phyloP scores from a whole-genome alignment of 2,888 invertebrate species.

The Cordilura impudica region DNA sequence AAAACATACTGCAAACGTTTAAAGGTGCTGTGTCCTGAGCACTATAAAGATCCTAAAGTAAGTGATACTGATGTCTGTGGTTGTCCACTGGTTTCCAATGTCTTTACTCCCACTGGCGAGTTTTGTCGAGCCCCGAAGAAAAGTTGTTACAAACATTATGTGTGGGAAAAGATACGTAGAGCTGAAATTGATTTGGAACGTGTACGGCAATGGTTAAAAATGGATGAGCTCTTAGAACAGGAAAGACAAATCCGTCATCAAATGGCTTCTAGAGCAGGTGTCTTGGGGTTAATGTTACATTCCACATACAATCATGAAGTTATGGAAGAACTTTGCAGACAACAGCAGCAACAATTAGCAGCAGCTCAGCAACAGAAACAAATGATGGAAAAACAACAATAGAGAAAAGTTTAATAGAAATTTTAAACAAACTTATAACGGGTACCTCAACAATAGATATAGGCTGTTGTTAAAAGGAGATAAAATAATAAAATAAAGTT shows the following conservation, averaged over 20 bases:
- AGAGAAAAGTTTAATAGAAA: not conserved
- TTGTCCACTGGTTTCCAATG: constrained; percentile 90
- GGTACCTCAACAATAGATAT: no score
- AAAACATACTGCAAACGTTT: constrained; percentile 97
- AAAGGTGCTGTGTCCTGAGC: constrained; percentile 97
- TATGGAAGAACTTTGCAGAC: constrained; percentile 84
- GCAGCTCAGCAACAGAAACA: constrained; percentile 65
- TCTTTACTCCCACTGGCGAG: constrained; percentile 90
- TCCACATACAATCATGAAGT: constrained; percentile 96
- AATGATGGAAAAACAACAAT: constrained; percentile 55
- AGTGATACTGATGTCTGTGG: constrained; percentile 94
- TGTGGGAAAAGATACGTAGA: constrained; percentile 96
- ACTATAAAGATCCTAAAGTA: constrained; percentile 96
- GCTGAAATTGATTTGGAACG: constrained; percentile 97
- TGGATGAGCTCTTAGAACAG: constrained; percentile 96
- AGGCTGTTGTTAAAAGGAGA: no score
- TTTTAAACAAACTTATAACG: no score
- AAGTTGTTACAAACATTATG: constrained; percentile 92
- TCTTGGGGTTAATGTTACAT: constrained; percentile 96
- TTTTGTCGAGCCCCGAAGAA: constrained; percentile 93
- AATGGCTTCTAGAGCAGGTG: constrained; percentile 90
- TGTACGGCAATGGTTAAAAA: constrained; percentile 93
- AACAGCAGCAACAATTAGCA: constrained; percentile 73
- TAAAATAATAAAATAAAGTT: no score
- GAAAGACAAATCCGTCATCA: constrained; percentile 89